Evolutionary conservation across 1,140 invertebrate species (phyloP).

Genomic region (Heliconius congener): DNA sequence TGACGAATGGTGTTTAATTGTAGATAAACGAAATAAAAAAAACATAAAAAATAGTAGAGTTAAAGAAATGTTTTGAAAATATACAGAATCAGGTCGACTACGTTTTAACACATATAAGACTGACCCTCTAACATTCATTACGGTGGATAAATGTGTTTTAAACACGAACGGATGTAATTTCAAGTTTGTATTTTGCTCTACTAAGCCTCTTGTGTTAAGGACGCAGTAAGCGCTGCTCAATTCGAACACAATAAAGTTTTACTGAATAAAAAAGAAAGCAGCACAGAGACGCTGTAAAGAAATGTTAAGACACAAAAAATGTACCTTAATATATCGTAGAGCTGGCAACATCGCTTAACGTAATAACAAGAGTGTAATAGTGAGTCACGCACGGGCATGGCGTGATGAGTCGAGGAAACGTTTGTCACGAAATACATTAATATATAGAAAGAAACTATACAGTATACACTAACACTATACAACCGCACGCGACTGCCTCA

Average conservation of each 20-base stretch:
- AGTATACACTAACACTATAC: background rate
- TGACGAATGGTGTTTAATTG: background rate
- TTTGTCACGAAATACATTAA: constrained; percentile 70
- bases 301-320: constrained; percentile 39
- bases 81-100: background rate
- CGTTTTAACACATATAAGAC: background rate
- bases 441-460: constrained; percentile 35
- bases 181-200: background rate
- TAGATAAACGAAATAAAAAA: background rate
- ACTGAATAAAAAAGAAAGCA: constrained; percentile 12
- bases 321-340: constrained; percentile 31
- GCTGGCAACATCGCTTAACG: constrained; percentile 46
- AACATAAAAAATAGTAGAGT: background rate
- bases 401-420: constrained; percentile 65
- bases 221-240: background rate
- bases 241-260: background rate
- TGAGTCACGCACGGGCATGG: constrained; percentile 71
- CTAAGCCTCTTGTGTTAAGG: background rate
- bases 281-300: background rate
- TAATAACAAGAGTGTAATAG: constrained; percentile 59
- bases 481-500: constrained; percentile 49
- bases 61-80: background rate
- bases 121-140: constrained; percentile 1
- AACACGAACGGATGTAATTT: constrained; percentile 9
- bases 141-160: background rate